Evolutionary conservation across 2,113 vertebrate genomes (phyloP).

Genomic region (Andinoacara biseriatus): DNA sequence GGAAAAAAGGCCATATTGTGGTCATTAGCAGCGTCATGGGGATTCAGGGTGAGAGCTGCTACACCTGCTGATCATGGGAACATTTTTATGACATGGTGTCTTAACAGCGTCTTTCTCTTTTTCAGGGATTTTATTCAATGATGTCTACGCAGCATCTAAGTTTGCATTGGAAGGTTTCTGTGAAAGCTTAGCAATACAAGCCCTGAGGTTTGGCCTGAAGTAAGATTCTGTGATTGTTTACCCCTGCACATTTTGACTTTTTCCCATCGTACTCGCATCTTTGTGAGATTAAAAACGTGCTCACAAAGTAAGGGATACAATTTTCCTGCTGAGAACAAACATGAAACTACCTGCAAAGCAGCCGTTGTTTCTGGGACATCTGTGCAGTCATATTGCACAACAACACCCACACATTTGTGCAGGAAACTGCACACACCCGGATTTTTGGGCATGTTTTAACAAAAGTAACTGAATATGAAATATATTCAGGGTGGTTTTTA

Average conservation of each 20-base stretch:
- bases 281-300: not conserved
- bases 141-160: constrained; percentile 89
- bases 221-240: constrained; percentile 69
- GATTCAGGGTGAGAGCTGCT: constrained; percentile 80
- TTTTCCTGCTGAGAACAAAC: not conserved
- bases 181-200: constrained; percentile 88
- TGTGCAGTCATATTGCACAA: constrained; percentile 12
- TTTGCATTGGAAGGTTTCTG: constrained; percentile 92
- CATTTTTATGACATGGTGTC: not conserved
- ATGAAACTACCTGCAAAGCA: constrained; percentile 2
- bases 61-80: not conserved
- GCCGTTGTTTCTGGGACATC: not conserved
- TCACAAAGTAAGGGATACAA: not conserved
- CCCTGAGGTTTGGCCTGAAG: constrained; percentile 87
- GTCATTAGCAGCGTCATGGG: constrained; percentile 91
- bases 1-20: constrained; percentile 86
- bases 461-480: not conserved
- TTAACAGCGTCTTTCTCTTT: not conserved
- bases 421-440: not conserved
- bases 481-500: not conserved
- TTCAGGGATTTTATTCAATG: constrained; percentile 88
- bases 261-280: not conserved
- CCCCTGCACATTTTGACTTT: not conserved
- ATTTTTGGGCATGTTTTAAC: constrained; percentile 15
- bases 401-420: not conserved